Percentiles rank a stretch among this genome's conserved stretches.
Evolutionary conservation across 1,140 invertebrate species (phyloP).

Genomic region (Apocrypta bakeri): DNA sequence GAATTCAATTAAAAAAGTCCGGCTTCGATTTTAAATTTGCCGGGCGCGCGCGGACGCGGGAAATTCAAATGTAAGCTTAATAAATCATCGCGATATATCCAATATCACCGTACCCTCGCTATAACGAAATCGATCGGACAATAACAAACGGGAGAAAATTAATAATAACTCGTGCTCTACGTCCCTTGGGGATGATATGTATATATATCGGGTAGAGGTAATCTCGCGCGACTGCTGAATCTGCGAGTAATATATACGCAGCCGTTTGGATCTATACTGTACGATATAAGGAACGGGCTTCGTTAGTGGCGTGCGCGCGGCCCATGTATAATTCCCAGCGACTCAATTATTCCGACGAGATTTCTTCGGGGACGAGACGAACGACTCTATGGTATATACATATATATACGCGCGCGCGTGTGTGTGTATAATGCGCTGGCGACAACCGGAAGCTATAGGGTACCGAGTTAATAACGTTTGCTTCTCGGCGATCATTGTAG

Average conservation of each 20-base stretch:
- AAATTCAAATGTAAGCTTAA: neutral
- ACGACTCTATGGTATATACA: no score
- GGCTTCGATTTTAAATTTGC: no score
- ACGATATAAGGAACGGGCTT: constrained; percentile 22
- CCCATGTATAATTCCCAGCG: constrained; percentile 40
- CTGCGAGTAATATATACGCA: neutral
- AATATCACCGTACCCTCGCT: neutral
- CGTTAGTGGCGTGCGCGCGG: constrained; percentile 18
- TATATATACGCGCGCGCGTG: neutral
- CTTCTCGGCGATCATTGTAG: neutral
- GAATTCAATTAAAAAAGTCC: neutral
- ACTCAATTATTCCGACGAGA: constrained; percentile 37
- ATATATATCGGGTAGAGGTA: neutral
- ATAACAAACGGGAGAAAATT: neutral
- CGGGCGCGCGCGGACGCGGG: neutral
- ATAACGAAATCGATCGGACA: neutral
- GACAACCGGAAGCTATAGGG: no score
- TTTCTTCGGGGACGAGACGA: constrained; percentile 32
- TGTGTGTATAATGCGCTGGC: no score
- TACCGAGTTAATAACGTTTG: neutral
- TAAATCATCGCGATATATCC: no score
- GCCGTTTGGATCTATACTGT: neutral
- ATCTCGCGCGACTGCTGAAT: neutral
- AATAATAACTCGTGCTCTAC: neutral
- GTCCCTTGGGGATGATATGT: neutral